Evolutionary conservation across 2,113 vertebrate species (phyloP).

Genomic region (Hemichromis elongatus): DNA sequence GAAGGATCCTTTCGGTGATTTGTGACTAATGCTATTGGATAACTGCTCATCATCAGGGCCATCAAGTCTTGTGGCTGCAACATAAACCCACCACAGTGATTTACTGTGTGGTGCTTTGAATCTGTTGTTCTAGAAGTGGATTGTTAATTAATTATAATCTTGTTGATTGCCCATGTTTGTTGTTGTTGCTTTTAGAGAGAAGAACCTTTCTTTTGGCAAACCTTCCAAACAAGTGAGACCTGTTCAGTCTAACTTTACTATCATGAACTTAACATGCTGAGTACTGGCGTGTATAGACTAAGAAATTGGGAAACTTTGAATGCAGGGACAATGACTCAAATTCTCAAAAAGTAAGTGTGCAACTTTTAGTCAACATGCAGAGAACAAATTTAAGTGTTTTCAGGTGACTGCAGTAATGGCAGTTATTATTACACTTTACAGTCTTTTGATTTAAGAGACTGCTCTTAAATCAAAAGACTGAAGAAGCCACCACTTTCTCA

Average conservation of each 20-base stretch:
- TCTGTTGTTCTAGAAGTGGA: not conserved
- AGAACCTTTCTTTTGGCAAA: not conserved
- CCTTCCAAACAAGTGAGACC: not conserved
- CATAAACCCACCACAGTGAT: not conserved
- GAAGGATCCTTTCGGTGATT: not conserved
- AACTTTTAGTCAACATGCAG: not conserved
- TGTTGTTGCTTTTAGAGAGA: not conserved
- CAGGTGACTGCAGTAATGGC: not conserved
- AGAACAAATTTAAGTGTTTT: not conserved
- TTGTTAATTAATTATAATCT: not conserved
- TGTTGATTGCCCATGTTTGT: accelerated
- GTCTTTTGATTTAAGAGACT: not conserved
- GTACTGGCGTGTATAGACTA: too few relatives aligned
- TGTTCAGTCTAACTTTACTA: not conserved
- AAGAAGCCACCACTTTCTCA: not conserved
- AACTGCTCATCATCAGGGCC: not conserved
- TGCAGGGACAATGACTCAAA: not conserved
- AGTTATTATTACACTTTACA: not conserved
- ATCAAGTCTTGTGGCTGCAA: not conserved
- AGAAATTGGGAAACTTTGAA: not conserved
- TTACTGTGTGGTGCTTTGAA: too few relatives aligned
- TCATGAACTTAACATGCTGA: not conserved
- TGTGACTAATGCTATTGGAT: not conserved
- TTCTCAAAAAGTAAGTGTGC: not conserved
- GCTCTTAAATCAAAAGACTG: not conserved